Evolutionary conservation across 2,888 invertebrate species (phyloP).

Genomic region (Muschampia plurimacula): DNA sequence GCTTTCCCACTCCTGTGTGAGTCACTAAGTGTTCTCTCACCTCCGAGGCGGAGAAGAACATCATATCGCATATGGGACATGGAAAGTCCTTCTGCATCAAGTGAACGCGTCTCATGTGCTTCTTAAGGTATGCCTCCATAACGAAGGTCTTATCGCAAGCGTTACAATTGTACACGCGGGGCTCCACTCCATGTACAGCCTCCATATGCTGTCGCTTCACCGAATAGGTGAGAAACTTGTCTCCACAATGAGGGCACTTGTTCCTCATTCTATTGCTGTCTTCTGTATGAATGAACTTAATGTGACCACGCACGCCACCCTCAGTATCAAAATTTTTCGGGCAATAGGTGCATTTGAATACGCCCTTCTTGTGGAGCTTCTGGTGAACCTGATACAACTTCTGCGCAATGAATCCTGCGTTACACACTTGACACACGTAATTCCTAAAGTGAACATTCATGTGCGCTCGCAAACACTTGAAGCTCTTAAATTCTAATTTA

Average conservation of each 20-base stretch:
- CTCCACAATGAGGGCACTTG: slow-evolving; percentile 47
- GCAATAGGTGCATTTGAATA: slow-evolving; percentile 48
- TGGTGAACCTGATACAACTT: slow-evolving; percentile 44
- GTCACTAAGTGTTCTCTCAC: slow-evolving; percentile 65
- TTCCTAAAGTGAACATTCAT: slow-evolving; percentile 68
- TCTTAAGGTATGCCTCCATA: slow-evolving; percentile 41
- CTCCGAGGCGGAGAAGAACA: slow-evolving; percentile 60
- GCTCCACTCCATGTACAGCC: slow-evolving; percentile 46
- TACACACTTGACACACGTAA: slow-evolving; percentile 57
- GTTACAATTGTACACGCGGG: slow-evolving; percentile 43
- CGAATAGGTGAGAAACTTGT: slow-evolving; percentile 43
- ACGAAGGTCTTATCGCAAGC: slow-evolving; percentile 49
- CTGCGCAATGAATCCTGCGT: slow-evolving; percentile 49
- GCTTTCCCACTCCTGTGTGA: slow-evolving; percentile 63
- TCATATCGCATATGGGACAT: slow-evolving; percentile 53
- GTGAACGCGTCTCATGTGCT: slow-evolving; percentile 48
- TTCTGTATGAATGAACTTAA: slow-evolving; percentile 42
- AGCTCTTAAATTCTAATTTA: slow-evolving; percentile 39
- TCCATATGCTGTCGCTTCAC: slow-evolving; percentile 49
- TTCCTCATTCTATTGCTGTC: slow-evolving; percentile 37
- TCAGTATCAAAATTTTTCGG: slow-evolving; percentile 45
- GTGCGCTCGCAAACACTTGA: slow-evolving; percentile 57
- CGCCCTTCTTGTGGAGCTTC: slow-evolving; percentile 46
- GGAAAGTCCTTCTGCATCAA: slow-evolving; percentile 44
- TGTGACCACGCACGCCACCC: slow-evolving; percentile 44